Evolutionary conservation across 2,113 vertebrate genomes (phyloP), one percentile per base, ranked within the genome.

Genomic region (Glaucidium brasilianum): DNA sequence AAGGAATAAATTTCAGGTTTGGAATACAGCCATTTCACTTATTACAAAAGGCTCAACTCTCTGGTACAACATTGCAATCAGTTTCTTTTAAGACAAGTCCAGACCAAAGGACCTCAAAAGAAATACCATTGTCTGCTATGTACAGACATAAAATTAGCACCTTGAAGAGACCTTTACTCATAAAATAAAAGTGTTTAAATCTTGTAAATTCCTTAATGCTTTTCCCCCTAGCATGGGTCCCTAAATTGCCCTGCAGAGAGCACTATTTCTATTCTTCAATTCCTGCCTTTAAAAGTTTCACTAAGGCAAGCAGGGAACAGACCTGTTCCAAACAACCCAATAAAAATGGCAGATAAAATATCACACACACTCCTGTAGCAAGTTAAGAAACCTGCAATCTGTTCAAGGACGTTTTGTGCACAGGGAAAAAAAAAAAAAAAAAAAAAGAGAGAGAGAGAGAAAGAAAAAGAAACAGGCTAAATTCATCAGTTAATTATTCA

Each of bases 321-420:
- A 71, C 32, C 37, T 3, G 1, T 78, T 91, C 49, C 75, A 92
- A 93, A 94, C 79, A 94, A 88, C 55, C 47, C 88, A 88, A 90
- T 95, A 94, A 96, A 97, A 96, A 88, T 45, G 74, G 93, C 90
- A 94, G 89, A 90, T 85, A 90, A 95, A 95, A 76, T 73, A 94
- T 68, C 76, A 78, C 68, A 59, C 39, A 30, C n/a, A 34, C 29
- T 97, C 58, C 73, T 90, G 69, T 10, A 94, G 78, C 73, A 95
- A 95, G 73, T 85, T 60, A 91, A 94, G 94, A 82, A 96, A 96
- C 91, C 77, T 93, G 74, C 84, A 95, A 79, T 87, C 69, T 94
- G 66, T 73, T 94, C 91, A 96, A 95, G 92, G 91, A 88, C 50
- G 2, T 90, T 87, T 87, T 91, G 58, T 85, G 58, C 77, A 73